Base-by-base conservation (phyloP, 2,888 invertebrate genomes). In the Himalopsyche tibetana region DNA sequence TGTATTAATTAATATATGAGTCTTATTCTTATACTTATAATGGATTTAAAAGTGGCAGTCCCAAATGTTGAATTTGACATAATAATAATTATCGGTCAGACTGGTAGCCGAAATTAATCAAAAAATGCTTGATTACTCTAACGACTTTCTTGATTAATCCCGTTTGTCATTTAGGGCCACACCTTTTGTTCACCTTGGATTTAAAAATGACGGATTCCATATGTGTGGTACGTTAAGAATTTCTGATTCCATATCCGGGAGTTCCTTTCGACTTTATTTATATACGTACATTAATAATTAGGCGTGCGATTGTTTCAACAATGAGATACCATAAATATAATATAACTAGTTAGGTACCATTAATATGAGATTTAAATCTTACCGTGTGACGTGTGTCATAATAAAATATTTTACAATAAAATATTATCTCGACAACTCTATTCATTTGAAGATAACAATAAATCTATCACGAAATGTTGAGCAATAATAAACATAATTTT, bases 101-200 rank as follows among this genome's bases (percentile, higher is more conserved):
- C 63, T 9, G 28, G 19, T 63, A 5, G 19, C 8, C n/a, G n/a
- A 56, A n/a, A 19, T 56, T 8, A 19, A 63, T 63, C 51, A 3
- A 15, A 19, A 63, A 63, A 19, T 19, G 19, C 19, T 63, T 19
- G 63, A 63, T 63, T 19, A 28, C 19, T 9, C 19, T 63, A 63
- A 63, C 63, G 19, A 63, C 19, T 63, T 56, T 9, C n/a, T 56
- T 63, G 63, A 63, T 63, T 63, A 63, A 63, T 63, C 28, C 63
- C 28, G 63, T 63, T 63, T 63, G 63, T 63, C 63, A 63, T 63
- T 5, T 63, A 63, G 63, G 19, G 19, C 63, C 63, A 28, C 63
- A 63, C 63, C 63, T 63, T 63, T 28, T 28, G 63, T 63, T 63
- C 63, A 63, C 63, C 63, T 63, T 63, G 63, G 63, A 63, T 63